A percentile compares a stretch with the other conserved stretches of the same genome.
These are phyloP conservation scores for Aldabrachelys gigantea DNA, from an alignment of 2,113 vertebrate genomes.

Conservation along the genomic window DNA sequence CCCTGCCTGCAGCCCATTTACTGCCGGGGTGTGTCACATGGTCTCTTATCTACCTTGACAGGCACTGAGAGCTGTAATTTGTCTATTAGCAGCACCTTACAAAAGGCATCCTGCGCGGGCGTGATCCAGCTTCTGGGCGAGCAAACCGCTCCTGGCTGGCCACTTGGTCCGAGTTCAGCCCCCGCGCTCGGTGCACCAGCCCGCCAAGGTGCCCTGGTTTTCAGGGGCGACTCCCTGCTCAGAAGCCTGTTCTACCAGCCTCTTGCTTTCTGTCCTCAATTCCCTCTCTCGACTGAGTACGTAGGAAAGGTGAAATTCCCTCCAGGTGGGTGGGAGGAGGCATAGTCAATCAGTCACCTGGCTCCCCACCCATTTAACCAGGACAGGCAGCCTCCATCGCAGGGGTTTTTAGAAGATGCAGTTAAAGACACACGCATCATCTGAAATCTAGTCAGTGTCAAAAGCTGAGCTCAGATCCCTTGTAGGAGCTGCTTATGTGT, in stretches of 20 bases:
- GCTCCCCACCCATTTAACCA: conserved; percentile 38
- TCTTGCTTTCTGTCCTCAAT: conserved; percentile 61
- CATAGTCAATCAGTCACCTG: conserved; percentile 4
- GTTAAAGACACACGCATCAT: conserved; percentile 14
- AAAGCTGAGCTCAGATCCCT: neutral
- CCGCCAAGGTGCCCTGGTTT: conserved; percentile 64
- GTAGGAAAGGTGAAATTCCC: conserved; percentile 61
- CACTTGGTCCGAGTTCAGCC: neutral
- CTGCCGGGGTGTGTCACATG: conserved; percentile 82
- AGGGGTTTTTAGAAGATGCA: neutral
- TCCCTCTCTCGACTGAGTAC: conserved; percentile 1
- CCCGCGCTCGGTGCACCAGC: neutral
- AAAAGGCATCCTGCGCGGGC: conserved; percentile 60
- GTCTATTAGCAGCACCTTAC: conserved; percentile 57
- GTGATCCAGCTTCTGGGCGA: conserved; percentile 34
- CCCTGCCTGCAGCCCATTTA: conserved; percentile 73
- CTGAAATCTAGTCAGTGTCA: conserved; percentile 11
- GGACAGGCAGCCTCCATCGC: conserved; percentile 61
- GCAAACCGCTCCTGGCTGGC: neutral
- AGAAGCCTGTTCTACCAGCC: conserved; percentile 82
- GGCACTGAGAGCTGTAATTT: conserved; percentile 66
- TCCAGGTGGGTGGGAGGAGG: conserved; percentile 58
- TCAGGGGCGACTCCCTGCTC: conserved; percentile 75
- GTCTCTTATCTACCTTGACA: conserved; percentile 79
- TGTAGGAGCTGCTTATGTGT: neutral